Conservation (phyloP, 2,888 invertebrate species). For the Labia minor region DNA sequence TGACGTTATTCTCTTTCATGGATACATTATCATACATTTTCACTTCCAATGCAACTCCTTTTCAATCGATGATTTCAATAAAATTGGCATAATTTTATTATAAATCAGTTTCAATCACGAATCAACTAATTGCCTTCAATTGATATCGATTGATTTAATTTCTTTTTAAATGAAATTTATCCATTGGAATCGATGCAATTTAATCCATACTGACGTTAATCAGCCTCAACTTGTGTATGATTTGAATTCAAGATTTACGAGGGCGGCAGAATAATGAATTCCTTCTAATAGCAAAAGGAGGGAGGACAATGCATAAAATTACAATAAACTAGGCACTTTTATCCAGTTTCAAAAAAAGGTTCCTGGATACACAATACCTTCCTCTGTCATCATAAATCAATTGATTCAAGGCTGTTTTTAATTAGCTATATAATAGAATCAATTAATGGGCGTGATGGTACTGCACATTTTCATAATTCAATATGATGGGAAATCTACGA, state of each 20-base stretch:
- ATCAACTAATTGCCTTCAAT: too few relatives aligned
- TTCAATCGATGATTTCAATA: too few relatives aligned
- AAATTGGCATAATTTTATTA: too few relatives aligned
- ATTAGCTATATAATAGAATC: slow-evolving; percentile 6
- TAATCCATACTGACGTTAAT: not conserved
- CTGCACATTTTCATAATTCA: slow-evolving; percentile 1
- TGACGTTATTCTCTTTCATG: too few relatives aligned
- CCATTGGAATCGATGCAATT: too few relatives aligned
- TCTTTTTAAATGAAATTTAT: too few relatives aligned
- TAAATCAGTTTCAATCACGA: too few relatives aligned
- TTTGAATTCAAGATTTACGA: not conserved
- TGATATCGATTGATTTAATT: too few relatives aligned
- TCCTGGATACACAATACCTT: slow-evolving; percentile 13
- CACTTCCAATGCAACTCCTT: too few relatives aligned
- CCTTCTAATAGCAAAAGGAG: not conserved
- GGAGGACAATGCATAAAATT: slow-evolving; percentile 13
- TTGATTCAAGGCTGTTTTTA: not conserved
- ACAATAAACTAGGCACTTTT: slow-evolving; percentile 7
- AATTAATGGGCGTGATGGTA: not conserved
- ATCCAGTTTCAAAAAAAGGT: slow-evolving; percentile 13
- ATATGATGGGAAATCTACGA: not conserved
- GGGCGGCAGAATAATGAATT: not conserved
- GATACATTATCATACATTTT: too few relatives aligned
- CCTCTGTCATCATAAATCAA: not conserved
- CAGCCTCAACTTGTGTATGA: not conserved